Base-by-base conservation (phyloP, 1,140 invertebrate species). In the Drosophila simulans region DNA sequence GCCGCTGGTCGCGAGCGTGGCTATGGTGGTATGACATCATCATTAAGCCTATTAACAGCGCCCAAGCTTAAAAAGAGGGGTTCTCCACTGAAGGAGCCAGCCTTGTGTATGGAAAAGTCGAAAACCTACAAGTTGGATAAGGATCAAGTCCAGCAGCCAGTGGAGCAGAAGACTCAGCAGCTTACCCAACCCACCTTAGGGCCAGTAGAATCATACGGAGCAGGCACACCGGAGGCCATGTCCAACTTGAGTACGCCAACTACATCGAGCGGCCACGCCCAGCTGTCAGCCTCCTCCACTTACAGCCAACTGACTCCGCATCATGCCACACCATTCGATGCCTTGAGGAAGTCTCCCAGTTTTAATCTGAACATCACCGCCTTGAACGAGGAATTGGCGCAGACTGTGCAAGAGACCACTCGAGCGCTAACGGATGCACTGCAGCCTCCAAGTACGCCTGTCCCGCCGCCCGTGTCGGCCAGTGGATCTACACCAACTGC, bases 331-430 rank as follows among this genome's bases (percentile, higher is more conserved):
- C 81, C 68, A 15, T 92, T 92, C 39, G 92, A 92, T 84, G 77
- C 78, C 0, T 15, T 92, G 11, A 52, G 92, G 3, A 92, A 91
- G 68, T 92, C 91, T 15, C 92, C 92, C n/a, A 92, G 90, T 31
- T 92, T 92, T 25, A 92, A 92, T 70, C 43, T 92, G 4, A 92
- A 92, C 45, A 91, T 91, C 5, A 86, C 73, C 5, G 89, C 91
- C 0, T 45, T 92, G 1, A 91, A 92, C 48, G 90, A 92, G 52
- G 91, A 91, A 27, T 37, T 92, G 31, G 90, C 91, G 1, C 84
- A 91, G 56, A 92, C 90, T 0, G 85, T 92, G 12, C 90, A 91
- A 68, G 91, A 92, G 55, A 92, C 91, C 10, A 90, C 91, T 0
- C 53, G 90, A 0, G 91, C 85, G 0, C 56, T 92, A 0, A 92